These are phyloP conservation scores for Tinamus major DNA, from an alignment of 2,797 vertebrate species.

Conservation along the genomic window DNA sequence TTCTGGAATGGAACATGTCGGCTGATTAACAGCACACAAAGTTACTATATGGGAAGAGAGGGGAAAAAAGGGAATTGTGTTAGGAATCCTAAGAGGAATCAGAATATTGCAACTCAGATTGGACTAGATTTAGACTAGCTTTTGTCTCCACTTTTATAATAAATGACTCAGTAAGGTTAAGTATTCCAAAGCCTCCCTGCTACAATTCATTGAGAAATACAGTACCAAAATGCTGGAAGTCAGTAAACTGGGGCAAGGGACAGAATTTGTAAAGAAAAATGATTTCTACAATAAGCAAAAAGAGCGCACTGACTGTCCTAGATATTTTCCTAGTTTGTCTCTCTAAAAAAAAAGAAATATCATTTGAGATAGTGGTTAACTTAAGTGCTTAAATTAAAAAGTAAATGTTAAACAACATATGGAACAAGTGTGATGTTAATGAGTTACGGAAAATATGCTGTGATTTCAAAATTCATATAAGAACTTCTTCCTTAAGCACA, in stretches of 20 bases:
- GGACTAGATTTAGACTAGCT: background rate
- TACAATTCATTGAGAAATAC: background rate
- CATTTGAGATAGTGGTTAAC: background rate
- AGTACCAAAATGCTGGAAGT: background rate
- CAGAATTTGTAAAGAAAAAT: background rate
- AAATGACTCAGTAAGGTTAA: background rate
- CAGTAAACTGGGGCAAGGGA: background rate
- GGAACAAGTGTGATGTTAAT: constrained; percentile 19
- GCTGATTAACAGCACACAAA: background rate
- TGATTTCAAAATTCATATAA: background rate
- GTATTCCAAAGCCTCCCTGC: background rate
- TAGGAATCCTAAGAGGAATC: background rate
- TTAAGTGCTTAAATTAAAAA: background rate
- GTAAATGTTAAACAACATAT: background rate
- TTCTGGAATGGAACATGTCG: background rate
- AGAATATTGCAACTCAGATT: background rate
- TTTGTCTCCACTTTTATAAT: background rate
- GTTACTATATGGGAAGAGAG: background rate
- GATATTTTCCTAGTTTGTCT: constrained; percentile 3
- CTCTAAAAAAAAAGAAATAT: constrained; percentile 14
- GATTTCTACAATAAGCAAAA: background rate
- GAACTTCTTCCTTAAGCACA: background rate
- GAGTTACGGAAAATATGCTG: constrained; percentile 15
- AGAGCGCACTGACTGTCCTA: background rate
- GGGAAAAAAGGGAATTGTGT: accelerated